Conservation (phyloP, 2,888 invertebrate species). For the Lamellibrachia satsuma region DNA sequence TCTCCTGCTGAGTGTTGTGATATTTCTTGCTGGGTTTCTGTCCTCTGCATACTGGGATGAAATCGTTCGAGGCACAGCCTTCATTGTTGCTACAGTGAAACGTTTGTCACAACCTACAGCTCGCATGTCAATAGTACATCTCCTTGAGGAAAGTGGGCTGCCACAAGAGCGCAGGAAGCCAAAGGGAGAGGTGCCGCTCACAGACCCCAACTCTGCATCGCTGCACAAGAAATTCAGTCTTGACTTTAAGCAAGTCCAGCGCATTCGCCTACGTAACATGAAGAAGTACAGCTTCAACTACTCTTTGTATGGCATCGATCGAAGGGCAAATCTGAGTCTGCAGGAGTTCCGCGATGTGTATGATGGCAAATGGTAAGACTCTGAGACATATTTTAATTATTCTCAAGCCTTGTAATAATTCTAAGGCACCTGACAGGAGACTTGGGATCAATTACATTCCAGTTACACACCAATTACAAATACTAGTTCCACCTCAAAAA, state of each 20-base stretch:
- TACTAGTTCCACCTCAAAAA: no score
- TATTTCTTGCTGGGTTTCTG: background rate
- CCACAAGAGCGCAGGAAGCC: background rate
- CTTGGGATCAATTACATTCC: no score
- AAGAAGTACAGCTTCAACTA: constrained; percentile 47
- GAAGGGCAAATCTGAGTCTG: constrained; percentile 51
- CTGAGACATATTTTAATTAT: background rate
- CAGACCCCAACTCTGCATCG: background rate
- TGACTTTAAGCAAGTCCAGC: background rate
- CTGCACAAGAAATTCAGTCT: background rate
- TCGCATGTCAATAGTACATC: background rate
- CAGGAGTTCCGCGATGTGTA: constrained; percentile 63
- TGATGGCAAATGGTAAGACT: constrained; percentile 61
- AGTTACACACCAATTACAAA: no score
- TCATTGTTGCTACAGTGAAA: background rate
- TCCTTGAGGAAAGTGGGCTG: background rate
- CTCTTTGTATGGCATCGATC: constrained; percentile 49
- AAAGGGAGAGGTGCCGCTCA: background rate
- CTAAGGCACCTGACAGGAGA: background rate
- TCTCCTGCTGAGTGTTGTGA: background rate
- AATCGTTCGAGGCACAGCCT: background rate
- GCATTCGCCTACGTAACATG: constrained; percentile 39
- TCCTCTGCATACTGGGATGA: background rate
- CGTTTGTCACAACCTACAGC: background rate
- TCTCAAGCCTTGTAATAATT: background rate